Conservation (phyloP, 2,797 vertebrate species). For the Tarsius wallacei region DNA sequence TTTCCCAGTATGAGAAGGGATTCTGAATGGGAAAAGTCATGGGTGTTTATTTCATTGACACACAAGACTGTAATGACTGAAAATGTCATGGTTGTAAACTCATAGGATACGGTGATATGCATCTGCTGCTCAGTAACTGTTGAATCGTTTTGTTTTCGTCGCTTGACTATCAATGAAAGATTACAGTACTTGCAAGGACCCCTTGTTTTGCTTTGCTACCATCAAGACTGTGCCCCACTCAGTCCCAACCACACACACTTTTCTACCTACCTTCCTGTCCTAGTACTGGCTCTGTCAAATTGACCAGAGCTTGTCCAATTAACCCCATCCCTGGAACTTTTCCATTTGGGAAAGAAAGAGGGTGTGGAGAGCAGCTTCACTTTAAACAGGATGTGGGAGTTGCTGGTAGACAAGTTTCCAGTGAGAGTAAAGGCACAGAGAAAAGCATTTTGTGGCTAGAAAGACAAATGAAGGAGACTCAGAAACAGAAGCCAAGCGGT, state of each 20-base stretch:
- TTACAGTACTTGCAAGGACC: background rate
- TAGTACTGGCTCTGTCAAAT: background rate
- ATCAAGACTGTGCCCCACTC: background rate
- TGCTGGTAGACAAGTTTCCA: background rate
- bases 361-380: background rate
- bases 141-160: conserved; percentile 7
- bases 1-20: background rate
- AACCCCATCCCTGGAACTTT: background rate
- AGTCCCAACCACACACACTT: background rate
- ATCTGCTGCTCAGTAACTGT: background rate
- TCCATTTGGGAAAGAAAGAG: background rate
- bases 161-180: background rate
- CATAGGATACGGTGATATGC: background rate
- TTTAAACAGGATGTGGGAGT: background rate
- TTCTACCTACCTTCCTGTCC: background rate
- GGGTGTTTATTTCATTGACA: background rate
- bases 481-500: background rate
- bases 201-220: background rate
- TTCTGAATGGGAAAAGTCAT: background rate
- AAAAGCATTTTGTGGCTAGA: background rate
- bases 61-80: background rate
- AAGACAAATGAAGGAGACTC: background rate
- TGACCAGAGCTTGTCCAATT: background rate
- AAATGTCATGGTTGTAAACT: background rate
- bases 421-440: background rate